These are phyloP conservation scores for Nebria ingens DNA, from an alignment of 1,140 invertebrate genomes.

Conservation along the genomic window DNA sequence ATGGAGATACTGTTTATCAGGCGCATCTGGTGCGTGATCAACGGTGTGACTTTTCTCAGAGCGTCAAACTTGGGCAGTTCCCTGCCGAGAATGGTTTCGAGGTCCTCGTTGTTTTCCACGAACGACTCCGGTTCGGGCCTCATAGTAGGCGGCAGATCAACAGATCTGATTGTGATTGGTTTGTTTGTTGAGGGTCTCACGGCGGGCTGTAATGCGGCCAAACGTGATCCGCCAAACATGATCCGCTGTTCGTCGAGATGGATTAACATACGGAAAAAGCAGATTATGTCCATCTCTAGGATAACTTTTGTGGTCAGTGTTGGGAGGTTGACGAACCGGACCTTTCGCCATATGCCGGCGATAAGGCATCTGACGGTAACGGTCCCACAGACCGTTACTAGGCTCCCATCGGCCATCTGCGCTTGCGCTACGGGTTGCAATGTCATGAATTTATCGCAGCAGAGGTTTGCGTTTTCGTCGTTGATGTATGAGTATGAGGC, in stretches of 20 bases:
- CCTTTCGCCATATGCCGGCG: not conserved
- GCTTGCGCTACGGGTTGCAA: not conserved
- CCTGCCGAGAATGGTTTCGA: not conserved
- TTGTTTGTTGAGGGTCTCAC: not conserved
- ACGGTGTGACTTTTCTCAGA: not conserved
- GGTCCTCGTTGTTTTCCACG: not conserved
- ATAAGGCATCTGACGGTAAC: not conserved
- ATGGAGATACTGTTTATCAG: not conserved
- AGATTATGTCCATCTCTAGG: not conserved
- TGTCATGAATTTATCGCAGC: not conserved
- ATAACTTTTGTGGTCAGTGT: not conserved
- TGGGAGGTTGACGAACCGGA: not conserved
- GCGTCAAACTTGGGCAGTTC: not conserved
- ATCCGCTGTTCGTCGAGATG: too few relatives aligned
- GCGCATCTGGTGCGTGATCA: not conserved
- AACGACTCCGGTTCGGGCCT: not conserved
- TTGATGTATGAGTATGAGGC: not conserved
- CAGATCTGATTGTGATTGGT: not conserved
- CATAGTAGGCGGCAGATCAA: too few relatives aligned
- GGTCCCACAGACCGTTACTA: not conserved
- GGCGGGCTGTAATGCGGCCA: not conserved
- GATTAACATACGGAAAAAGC: too few relatives aligned
- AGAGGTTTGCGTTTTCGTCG: not conserved
- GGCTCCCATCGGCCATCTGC: not conserved
- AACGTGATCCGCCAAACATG: not conserved